Evolutionary conservation across 1,140 invertebrate genomes (phyloP).

Genomic region (Platorchestia sp.): DNA sequence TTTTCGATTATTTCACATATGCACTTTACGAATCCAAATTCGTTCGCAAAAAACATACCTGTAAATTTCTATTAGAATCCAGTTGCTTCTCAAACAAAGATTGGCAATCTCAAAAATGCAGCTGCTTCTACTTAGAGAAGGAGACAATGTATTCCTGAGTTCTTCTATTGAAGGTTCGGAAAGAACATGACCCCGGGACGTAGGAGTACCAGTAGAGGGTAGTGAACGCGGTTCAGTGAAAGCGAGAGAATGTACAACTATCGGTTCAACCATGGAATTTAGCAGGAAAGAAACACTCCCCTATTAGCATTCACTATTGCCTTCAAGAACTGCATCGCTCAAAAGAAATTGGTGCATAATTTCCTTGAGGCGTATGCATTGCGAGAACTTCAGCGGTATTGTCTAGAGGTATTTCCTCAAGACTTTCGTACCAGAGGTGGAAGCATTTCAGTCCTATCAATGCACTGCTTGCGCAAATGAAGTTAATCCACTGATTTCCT

Average conservation of each 20-base stretch:
- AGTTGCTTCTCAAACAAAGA: neutral
- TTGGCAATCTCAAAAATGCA: neutral
- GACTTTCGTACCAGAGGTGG: neutral
- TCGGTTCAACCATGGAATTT: neutral
- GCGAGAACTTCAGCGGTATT: neutral
- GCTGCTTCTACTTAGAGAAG: neutral
- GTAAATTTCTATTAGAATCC: neutral
- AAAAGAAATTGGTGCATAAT: neutral
- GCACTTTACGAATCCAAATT: too few relatives aligned
- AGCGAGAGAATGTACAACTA: neutral
- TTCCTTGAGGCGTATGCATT: neutral
- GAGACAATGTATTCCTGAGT: neutral
- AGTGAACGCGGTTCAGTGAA: neutral
- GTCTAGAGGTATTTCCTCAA: neutral
- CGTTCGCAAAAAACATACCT: neutral
- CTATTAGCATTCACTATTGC: neutral
- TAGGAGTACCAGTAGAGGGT: neutral
- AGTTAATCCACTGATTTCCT: neutral
- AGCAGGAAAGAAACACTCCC: neutral
- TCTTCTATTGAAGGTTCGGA: neutral
- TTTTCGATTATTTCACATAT: too few relatives aligned
- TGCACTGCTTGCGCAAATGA: neutral
- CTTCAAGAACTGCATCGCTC: neutral
- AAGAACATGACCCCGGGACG: neutral
- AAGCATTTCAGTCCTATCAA: neutral